Percentiles rank a stretch among this genome's conserved stretches.
Evolutionary conservation across 2,888 invertebrate species (phyloP).

Genomic region (Chironomus tentans): DNA sequence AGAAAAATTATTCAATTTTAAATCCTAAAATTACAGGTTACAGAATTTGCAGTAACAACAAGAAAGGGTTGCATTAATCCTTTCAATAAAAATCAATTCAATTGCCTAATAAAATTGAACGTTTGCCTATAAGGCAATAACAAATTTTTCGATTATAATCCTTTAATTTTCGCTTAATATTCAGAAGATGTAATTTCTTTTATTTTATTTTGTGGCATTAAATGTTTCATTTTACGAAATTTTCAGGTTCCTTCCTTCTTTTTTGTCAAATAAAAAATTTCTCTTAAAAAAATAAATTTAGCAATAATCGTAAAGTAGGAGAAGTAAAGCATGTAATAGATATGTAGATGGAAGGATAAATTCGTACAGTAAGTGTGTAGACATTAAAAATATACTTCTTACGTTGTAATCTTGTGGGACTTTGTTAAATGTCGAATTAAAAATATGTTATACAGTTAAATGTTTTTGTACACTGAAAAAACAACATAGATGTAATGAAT

Average conservation of each 20-base stretch:
- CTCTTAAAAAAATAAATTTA: neutral
- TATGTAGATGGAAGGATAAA: neutral
- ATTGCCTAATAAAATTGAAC: neutral
- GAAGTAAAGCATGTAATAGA: neutral
- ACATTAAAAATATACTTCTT: too few species aligned
- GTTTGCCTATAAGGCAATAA: neutral
- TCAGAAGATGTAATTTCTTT: neutral
- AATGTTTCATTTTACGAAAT: neutral
- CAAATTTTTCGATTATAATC: neutral
- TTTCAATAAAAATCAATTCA: neutral
- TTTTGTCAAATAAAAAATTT: neutral
- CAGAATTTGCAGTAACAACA: neutral
- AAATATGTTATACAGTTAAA: neutral
- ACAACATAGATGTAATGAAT: constrained; percentile 25
- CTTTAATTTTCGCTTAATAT: too few species aligned
- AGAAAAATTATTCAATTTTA: neutral
- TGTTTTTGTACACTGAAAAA: neutral
- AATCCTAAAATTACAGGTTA: neutral
- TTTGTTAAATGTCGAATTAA: constrained; percentile 25
- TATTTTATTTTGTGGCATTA: neutral
- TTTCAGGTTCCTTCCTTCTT: neutral
- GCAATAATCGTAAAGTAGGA: neutral
- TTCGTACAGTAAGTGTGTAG: too few species aligned
- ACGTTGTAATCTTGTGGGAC: constrained; percentile 10
- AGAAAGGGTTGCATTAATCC: neutral